These are phyloP conservation scores for Stegophylla sp. DNA, from an alignment of 2,888 invertebrate genomes.

Conservation along the genomic window DNA sequence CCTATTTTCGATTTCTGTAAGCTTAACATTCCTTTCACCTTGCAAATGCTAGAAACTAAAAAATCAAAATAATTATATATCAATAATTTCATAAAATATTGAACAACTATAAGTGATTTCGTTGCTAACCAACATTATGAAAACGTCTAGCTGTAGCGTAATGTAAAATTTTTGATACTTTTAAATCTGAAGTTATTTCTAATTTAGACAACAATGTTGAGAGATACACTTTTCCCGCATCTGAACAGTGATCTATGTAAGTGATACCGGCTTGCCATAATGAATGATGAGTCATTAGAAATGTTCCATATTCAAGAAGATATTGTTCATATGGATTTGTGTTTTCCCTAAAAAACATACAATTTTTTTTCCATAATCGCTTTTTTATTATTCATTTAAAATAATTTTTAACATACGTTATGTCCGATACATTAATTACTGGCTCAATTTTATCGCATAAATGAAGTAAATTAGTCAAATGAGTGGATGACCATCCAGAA, in stretches of 20 bases:
- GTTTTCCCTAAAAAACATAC: constrained; percentile 47
- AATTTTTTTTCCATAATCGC: too few relatives aligned
- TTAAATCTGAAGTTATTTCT: constrained; percentile 75
- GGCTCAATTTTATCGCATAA: constrained; percentile 71
- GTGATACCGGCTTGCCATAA: constrained; percentile 84
- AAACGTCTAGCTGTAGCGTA: constrained; percentile 78
- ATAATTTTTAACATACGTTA: constrained; percentile 11
- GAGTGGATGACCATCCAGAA: constrained; percentile 91
- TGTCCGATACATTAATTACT: constrained; percentile 30
- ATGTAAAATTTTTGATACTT: constrained; percentile 78
- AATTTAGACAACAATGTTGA: constrained; percentile 77
- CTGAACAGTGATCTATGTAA: constrained; percentile 75
- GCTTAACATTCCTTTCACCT: constrained; percentile 74
- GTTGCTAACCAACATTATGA: constrained; percentile 71
- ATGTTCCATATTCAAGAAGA: constrained; percentile 83
- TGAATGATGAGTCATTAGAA: constrained; percentile 78
- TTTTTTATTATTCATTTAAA: background rate
- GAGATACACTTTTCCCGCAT: constrained; percentile 71
- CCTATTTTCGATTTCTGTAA: constrained; percentile 72
- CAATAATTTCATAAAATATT: too few relatives aligned
- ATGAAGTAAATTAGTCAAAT: constrained; percentile 84
- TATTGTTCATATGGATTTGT: constrained; percentile 79
- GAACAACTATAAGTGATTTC: background rate
- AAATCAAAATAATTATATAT: constrained; percentile 60
- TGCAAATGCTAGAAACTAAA: constrained; percentile 73